A percentile compares a stretch with the other conserved stretches of the same genome.
Evolutionary conservation across 2,888 invertebrate genomes (phyloP).

Genomic region (Cryptocheilus praepositus): DNA sequence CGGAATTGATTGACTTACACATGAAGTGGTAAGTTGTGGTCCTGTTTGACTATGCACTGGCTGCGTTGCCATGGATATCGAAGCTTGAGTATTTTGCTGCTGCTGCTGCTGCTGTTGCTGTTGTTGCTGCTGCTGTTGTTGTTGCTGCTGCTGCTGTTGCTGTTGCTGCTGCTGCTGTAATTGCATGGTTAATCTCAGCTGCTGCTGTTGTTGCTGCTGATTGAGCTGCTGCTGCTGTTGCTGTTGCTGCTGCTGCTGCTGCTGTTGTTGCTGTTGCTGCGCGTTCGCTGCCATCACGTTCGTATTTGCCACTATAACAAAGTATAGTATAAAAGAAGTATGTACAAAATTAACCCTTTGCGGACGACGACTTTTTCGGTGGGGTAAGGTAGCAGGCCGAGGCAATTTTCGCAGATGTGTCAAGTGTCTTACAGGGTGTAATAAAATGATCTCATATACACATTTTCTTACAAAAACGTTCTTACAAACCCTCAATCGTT

Average conservation of each 20-base stretch:
- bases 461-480: too few relatives aligned
- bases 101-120: slow-evolving; percentile 68
- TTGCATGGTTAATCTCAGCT: slow-evolving; percentile 64
- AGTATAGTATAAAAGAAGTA: too few relatives aligned
- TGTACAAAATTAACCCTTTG: too few relatives aligned
- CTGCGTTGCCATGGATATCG: slow-evolving; percentile 70
- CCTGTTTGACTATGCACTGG: slow-evolving; percentile 61
- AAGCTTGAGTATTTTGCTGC: slow-evolving; percentile 66
- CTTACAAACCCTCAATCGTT: too few relatives aligned
- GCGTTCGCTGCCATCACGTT: slow-evolving; percentile 68
- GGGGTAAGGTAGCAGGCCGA: too few relatives aligned
- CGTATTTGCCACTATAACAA: slow-evolving; percentile 48
- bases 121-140: slow-evolving; percentile 70
- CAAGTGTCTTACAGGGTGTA: too few relatives aligned
- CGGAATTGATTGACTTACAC: slow-evolving; percentile 66
- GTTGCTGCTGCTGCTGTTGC: slow-evolving; percentile 66
- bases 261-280: slow-evolving; percentile 73
- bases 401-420: too few relatives aligned
- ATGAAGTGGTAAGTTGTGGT: slow-evolving; percentile 65
- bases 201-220: slow-evolving; percentile 68
- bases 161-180: slow-evolving; percentile 64
- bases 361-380: too few relatives aligned
- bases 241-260: slow-evolving; percentile 71
- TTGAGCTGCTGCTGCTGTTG: slow-evolving; percentile 71
- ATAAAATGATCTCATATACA: too few relatives aligned